A percentile compares a stretch with the other conserved stretches of the same genome.
These are phyloP conservation scores for Leptinotarsa undecemlineata DNA, from an alignment of 1,140 invertebrate genomes.

Conservation along the genomic window DNA sequence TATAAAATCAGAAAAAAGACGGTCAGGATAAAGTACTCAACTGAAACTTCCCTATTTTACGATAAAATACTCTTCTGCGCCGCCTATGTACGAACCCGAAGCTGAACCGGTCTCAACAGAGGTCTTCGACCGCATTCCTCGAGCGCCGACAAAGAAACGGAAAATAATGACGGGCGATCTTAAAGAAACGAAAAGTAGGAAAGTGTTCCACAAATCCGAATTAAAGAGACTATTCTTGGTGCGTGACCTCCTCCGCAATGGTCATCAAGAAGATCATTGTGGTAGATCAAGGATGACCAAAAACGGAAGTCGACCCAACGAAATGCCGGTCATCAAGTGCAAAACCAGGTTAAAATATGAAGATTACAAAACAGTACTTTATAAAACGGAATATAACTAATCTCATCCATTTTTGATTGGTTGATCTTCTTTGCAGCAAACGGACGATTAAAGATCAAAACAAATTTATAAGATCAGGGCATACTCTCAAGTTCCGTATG, in stretches of 20 bases:
- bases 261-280: not conserved
- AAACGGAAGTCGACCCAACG: not conserved
- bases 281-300: not conserved
- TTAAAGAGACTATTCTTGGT: not conserved
- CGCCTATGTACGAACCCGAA: not conserved
- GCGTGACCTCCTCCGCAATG: not conserved
- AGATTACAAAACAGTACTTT: no score
- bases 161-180: not conserved
- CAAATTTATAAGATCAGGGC: no score
- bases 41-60: no score
- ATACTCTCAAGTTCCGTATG: no score
- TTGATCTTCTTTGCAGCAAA: no score
- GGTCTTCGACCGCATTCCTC: slow-evolving; percentile 14
- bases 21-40: no score
- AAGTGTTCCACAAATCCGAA: slow-evolving; percentile 24
- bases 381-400: no score
- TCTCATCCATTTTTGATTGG: no score
- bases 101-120: not conserved
- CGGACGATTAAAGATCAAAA: no score
- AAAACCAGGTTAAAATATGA: no score
- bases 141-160: slow-evolving; percentile 8
- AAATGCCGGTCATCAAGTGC: no score
- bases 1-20: no score
- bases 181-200: slow-evolving; percentile 17
- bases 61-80: not conserved